These are phyloP conservation scores for Tyria jacobaeae DNA, from an alignment of 2,888 invertebrate species.

Conservation along the genomic window DNA sequence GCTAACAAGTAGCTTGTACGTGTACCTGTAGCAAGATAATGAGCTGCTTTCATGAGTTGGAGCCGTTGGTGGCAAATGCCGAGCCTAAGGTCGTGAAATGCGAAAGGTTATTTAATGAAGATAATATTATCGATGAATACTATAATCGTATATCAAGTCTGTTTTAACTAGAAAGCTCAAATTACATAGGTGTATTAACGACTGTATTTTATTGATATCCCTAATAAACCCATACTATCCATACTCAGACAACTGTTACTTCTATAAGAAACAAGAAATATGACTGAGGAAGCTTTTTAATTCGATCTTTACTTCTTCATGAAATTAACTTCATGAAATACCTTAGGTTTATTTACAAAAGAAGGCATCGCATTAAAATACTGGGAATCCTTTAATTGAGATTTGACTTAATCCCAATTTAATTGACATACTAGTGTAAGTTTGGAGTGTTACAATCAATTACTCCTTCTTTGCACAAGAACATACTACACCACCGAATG, in stretches of 20 bases:
- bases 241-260: background rate
- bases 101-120: constrained; percentile 2
- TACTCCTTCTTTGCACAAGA: too few species aligned
- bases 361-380: too few species aligned
- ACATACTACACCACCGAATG: too few species aligned
- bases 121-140: background rate
- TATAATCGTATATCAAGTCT: background rate
- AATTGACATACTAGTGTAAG: too few species aligned
- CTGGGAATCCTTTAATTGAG: too few species aligned
- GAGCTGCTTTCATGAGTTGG: constrained; percentile 9
- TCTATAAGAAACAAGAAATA: background rate
- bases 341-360: too few species aligned
- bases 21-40: constrained; percentile 11
- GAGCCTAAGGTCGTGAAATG: constrained; percentile 4
- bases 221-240: background rate
- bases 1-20: constrained; percentile 46
- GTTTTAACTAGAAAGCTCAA: background rate
- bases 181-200: background rate
- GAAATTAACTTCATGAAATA: too few species aligned
- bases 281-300: background rate
- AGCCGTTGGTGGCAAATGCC: constrained; percentile 7
- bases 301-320: too few species aligned
- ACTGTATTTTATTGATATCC: background rate
- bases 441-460: too few species aligned
- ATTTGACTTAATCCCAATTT: too few species aligned